phyloP scores from a whole-genome alignment of 1,140 invertebrate species.

The Caerostris darwini region DNA sequence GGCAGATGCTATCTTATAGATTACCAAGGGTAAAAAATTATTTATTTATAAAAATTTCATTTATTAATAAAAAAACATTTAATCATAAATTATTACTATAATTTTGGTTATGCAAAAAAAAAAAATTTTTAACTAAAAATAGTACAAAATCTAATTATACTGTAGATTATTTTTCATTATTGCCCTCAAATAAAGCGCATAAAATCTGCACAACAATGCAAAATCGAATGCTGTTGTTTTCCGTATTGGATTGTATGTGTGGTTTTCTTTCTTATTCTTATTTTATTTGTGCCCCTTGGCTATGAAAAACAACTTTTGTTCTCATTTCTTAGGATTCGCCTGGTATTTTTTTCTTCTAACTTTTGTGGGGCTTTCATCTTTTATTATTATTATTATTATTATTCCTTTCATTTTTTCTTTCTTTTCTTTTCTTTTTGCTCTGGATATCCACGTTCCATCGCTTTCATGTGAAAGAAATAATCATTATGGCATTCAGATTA shows the following conservation, averaged over 20 bases:
- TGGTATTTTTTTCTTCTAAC: not conserved
- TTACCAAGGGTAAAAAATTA: too few relatives aligned
- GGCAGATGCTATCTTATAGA: too few relatives aligned
- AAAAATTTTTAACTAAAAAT: too few relatives aligned
- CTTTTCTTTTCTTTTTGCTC: not conserved
- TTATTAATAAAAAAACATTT: too few relatives aligned
- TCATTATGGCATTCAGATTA: slow-evolving; percentile 27
- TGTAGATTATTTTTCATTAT: too few relatives aligned
- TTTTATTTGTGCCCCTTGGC: not conserved
- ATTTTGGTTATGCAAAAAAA: too few relatives aligned
- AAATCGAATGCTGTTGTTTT: not conserved
- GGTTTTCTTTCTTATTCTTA: not conserved
- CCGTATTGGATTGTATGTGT: not conserved
- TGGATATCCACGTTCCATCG: not conserved
- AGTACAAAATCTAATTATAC: too few relatives aligned
- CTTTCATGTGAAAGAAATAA: slow-evolving; percentile 17
- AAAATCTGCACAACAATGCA: not conserved
- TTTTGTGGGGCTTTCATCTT: not conserved
- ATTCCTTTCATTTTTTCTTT: not conserved
- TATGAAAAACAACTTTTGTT: slow-evolving; percentile 36
- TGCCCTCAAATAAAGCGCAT: not conserved
- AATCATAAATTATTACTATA: too few relatives aligned
- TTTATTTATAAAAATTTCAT: too few relatives aligned
- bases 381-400: too few relatives aligned
- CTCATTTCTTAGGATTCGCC: not conserved